phyloP scores from a whole-genome alignment of 2,113 vertebrate species.

The Mormyrus lacerda region DNA sequence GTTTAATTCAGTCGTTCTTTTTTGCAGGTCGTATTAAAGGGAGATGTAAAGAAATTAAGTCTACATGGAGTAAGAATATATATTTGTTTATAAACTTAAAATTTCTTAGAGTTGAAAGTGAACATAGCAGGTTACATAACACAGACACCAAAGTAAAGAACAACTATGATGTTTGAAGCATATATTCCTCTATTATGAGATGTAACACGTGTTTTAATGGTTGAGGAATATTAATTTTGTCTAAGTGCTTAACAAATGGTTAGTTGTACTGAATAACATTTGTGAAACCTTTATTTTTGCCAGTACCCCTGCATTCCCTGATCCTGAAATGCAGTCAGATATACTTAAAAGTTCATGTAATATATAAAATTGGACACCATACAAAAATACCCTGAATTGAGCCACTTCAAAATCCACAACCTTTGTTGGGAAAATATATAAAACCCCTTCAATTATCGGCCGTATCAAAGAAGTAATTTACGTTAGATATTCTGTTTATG shows the following conservation, averaged over 20 bases:
- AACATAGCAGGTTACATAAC: neutral
- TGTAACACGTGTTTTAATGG: neutral
- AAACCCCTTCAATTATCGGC: neutral
- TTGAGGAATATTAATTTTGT: neutral
- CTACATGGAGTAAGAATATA: constrained; percentile 73
- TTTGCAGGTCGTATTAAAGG: constrained; percentile 75
- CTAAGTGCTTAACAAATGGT: neutral
- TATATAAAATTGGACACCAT: neutral
- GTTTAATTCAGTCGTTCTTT: constrained; percentile 1
- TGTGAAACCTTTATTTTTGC: neutral
- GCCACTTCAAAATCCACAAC: neutral
- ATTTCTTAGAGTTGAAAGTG: neutral
- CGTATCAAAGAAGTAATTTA: neutral
- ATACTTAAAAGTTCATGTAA: neutral
- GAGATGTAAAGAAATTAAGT: constrained; percentile 74
- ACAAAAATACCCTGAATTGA: neutral
- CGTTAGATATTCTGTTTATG: neutral
- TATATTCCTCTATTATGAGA: neutral
- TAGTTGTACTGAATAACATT: neutral
- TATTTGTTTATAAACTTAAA: neutral
- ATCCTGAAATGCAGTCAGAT: neutral
- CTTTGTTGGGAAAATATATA: neutral
- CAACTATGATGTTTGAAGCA: neutral
- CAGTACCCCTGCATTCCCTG: neutral
- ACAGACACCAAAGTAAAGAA: neutral